Evolutionary conservation across 1,140 invertebrate genomes (phyloP), one percentile per base, ranked within the genome.

Genomic region (Paracyclopina nana): DNA sequence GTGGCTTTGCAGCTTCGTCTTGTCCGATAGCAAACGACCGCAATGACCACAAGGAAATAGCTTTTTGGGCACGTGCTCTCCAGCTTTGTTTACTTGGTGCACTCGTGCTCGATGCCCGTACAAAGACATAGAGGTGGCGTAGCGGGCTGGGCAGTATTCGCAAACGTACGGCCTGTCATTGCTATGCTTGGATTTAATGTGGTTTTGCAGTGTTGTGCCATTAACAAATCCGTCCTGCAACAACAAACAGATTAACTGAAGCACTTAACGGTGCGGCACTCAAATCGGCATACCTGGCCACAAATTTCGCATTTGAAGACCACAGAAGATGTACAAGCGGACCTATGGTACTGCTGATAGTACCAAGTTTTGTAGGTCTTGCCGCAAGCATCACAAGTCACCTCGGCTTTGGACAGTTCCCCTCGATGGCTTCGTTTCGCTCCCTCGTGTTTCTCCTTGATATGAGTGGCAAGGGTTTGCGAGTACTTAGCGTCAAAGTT

Each of bases 201-300:
- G 45, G 30, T 48, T 48, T 20, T 31, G 9, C n/a, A 48, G 24
- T 4, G 45, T 48, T 9, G 12, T 29, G 12, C 22, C 22, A 27
- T 29, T 48, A 2, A 20, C 45, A 48, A 48, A 48, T 2, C 45
- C 45, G 22, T 16, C 25, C 45, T 48, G 14, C 40, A n/a, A n/a
- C n/a, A n/a, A n/a, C n/a, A n/a, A n/a, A n/a, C n/a, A n/a, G n/a
- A n/a, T n/a, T n/a, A n/a, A n/a, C n/a, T n/a, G n/a, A n/a, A n/a
- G n/a, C n/a, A n/a, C n/a, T n/a, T n/a, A n/a, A n/a, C n/a, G n/a
- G n/a, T n/a, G n/a, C n/a, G n/a, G n/a, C n/a, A n/a, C n/a, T n/a
- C n/a, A n/a, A n/a, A n/a, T n/a, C n/a, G n/a, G n/a, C n/a, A n/a
- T n/a, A n/a, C n/a, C n/a, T n/a, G 34, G 20, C 20, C n/a, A 9